Conservation (phyloP, 64 coral and sea anemone genomes). For the Platygyra sinensis region DNA sequence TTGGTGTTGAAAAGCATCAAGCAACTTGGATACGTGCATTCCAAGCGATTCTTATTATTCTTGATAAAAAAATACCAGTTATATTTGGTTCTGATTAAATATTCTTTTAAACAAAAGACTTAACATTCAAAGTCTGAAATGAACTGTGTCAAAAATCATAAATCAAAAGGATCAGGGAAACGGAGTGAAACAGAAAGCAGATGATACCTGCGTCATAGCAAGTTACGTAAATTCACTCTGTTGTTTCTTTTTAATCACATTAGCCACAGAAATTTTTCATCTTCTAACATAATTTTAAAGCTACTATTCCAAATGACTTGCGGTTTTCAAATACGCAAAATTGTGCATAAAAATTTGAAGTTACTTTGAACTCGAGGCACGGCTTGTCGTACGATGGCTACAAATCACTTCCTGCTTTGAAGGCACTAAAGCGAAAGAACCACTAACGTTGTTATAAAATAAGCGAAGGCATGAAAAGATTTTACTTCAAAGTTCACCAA, state of each 20-base stretch:
- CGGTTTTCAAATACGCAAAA: constrained; percentile 13
- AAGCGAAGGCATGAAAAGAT: background rate
- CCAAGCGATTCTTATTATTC: constrained; percentile 11
- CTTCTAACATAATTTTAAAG: constrained; percentile 13
- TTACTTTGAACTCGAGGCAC: background rate
- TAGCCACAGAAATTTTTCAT: background rate
- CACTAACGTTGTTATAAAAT: background rate
- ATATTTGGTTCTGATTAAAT: constrained; percentile 42
- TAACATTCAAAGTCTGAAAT: constrained; percentile 1
- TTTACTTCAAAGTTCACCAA: background rate
- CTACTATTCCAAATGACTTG: background rate
- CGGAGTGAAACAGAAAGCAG: background rate
- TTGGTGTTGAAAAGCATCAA: background rate
- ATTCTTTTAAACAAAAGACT: constrained; percentile 36
- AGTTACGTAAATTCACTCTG: background rate
- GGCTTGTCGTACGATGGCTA: background rate
- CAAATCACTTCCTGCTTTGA: background rate
- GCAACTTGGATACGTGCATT: background rate
- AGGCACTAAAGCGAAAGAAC: background rate
- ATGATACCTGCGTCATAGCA: background rate
- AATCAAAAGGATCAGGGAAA: background rate
- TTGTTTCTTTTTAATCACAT: constrained; percentile 15
- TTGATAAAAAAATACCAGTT: constrained; percentile 30
- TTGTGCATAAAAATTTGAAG: background rate
- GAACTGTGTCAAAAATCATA: background rate